These are phyloP conservation scores for Nyctalus aviator DNA, from an alignment of 2,797 vertebrate genomes.

Conservation along the genomic window DNA sequence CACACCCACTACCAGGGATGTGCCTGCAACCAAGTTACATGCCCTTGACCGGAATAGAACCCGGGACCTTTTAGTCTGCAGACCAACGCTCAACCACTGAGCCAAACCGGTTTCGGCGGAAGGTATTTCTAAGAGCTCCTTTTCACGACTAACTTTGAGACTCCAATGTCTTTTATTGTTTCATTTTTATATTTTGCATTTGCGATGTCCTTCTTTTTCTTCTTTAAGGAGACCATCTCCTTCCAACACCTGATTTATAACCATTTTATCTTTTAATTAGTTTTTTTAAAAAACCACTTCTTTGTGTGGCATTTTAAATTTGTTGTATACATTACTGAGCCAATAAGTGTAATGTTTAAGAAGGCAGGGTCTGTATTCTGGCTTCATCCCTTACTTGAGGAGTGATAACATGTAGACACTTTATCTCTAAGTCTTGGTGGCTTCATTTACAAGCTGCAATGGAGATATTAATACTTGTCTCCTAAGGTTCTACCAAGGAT, in stretches of 20 bases:
- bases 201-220: not conserved
- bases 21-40: no score
- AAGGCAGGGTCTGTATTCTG: not conserved
- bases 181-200: not conserved
- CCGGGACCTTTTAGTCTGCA: no score
- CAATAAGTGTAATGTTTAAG: not conserved
- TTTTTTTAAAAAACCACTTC: not conserved
- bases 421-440: not conserved
- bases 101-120: no score
- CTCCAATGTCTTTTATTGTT: not conserved
- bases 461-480: not conserved
- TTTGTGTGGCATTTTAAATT: slow-evolving; percentile 21
- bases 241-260: not conserved
- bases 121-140: not conserved
- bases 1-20: no score
- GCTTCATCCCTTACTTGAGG: not conserved
- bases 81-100: no score
- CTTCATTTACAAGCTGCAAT: not conserved
- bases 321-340: not conserved
- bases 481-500: not conserved
- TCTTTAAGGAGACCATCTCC: not conserved
- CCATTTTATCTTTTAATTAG: not conserved
- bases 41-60: no score
- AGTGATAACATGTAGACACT: not conserved
- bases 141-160: not conserved